Evolutionary conservation across 1,140 invertebrate species (phyloP).

Genomic region (Drosophila mauritiana): DNA sequence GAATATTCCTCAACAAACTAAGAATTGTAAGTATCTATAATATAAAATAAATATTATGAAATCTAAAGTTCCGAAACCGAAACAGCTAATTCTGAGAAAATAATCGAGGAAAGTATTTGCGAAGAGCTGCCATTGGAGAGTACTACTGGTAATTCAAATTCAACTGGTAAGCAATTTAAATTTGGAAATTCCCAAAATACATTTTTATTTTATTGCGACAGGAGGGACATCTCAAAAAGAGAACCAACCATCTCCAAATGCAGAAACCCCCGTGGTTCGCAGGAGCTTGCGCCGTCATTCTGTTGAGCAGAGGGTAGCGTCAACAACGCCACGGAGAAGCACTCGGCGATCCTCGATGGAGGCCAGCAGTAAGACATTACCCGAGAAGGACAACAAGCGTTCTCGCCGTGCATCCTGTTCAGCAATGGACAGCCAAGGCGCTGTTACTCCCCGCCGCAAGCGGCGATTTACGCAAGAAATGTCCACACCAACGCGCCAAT

Average conservation of each 20-base stretch:
- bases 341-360: conserved; percentile 50
- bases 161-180: conserved; percentile 6
- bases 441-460: conserved; percentile 49
- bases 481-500: conserved; percentile 50
- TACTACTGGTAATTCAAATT: not conserved
- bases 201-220: too few species aligned
- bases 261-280: conserved; percentile 19
- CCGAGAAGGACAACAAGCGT: conserved; percentile 2
- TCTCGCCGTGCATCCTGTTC: conserved; percentile 57
- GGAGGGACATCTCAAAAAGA: not conserved
- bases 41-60: not conserved
- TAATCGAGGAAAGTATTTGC: conserved; percentile 21
- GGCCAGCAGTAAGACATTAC: conserved; percentile 10
- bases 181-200: not conserved
- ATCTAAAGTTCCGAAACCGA: too few species aligned
- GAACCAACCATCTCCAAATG: not conserved
- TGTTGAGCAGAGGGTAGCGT: conserved; percentile 17
- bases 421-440: not conserved
- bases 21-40: conserved; percentile 2
- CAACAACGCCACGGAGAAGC: conserved; percentile 58
- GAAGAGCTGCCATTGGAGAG: conserved; percentile 3
- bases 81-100: not conserved
- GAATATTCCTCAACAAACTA: conserved; percentile 1
- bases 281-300: conserved; percentile 40
- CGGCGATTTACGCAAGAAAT: conserved; percentile 52